phyloP scores from a whole-genome alignment of 2,113 vertebrate species.

The Caretta caretta region DNA sequence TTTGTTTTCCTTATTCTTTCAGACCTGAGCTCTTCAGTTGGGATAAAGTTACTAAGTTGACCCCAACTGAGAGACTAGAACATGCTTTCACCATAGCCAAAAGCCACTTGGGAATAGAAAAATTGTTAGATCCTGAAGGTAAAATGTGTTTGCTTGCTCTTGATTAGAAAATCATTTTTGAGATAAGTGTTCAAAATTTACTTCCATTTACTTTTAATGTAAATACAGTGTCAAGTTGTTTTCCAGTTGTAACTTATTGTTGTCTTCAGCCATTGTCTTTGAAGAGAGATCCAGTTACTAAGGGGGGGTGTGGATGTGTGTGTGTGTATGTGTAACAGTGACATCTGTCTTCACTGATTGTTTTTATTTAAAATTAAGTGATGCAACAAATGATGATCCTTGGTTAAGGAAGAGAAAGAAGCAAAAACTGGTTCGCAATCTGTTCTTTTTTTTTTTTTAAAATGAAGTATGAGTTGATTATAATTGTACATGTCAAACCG shows the following conservation, averaged over 20 bases:
- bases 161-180: background rate
- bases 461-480: background rate
- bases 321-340: background rate
- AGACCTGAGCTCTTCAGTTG: slow-evolving; percentile 92
- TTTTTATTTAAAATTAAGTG: background rate
- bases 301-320: background rate
- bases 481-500: background rate
- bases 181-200: background rate
- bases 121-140: slow-evolving; percentile 97
- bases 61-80: slow-evolving; percentile 88
- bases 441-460: too few species aligned
- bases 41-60: slow-evolving; percentile 85
- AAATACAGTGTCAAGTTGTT: background rate
- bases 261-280: background rate
- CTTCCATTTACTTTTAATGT: background rate
- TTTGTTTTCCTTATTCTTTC: slow-evolving; percentile 52
- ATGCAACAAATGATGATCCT: background rate
- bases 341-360: background rate
- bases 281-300: background rate
- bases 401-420: background rate
- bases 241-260: background rate
- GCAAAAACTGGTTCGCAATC: background rate
- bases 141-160: slow-evolving; percentile 25
- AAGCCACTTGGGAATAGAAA: slow-evolving; percentile 91
- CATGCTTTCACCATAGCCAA: slow-evolving; percentile 93